These are phyloP conservation scores for Megaptera novaeangliae DNA, from an alignment of 2,113 vertebrate species.

Conservation along the genomic window DNA sequence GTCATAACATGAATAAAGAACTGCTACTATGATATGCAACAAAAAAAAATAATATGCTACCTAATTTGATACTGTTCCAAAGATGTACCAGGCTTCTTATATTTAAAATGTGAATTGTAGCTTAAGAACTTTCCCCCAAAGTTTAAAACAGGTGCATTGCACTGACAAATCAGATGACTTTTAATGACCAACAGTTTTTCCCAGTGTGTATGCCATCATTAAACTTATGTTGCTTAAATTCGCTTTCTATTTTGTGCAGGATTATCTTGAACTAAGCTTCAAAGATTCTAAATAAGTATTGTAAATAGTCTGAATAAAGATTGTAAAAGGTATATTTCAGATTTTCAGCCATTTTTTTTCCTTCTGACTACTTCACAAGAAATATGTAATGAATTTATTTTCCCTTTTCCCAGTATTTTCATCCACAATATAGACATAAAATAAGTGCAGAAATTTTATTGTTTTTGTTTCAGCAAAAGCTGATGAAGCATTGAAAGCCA, in stretches of 20 bases:
- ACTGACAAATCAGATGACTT: constrained; percentile 13
- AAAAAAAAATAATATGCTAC: constrained; percentile 52
- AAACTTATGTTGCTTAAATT: not conserved
- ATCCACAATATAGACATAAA: not conserved
- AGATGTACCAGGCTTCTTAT: not conserved
- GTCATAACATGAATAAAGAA: constrained; percentile 77
- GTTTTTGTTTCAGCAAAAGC: constrained; percentile 89
- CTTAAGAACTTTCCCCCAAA: not conserved
- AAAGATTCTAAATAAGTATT: constrained; percentile 12
- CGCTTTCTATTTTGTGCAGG: constrained; percentile 1
- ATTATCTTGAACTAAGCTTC: not conserved
- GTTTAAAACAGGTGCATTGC: not conserved
- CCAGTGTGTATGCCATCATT: not conserved
- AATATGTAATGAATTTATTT: not conserved
- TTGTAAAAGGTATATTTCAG: not conserved
- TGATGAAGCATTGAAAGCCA: constrained; percentile 93
- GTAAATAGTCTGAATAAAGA: not conserved
- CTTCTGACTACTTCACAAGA: not conserved
- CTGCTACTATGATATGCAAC: constrained; percentile 68
- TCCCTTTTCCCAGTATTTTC: not conserved
- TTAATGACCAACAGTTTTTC: not conserved
- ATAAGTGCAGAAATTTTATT: not conserved
- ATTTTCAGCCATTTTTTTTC: not conserved
- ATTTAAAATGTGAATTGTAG: not conserved
- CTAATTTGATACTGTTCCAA: constrained; percentile 48